phyloP scores from a whole-genome alignment of 2,113 vertebrate species.

The Climacteris rufus region DNA sequence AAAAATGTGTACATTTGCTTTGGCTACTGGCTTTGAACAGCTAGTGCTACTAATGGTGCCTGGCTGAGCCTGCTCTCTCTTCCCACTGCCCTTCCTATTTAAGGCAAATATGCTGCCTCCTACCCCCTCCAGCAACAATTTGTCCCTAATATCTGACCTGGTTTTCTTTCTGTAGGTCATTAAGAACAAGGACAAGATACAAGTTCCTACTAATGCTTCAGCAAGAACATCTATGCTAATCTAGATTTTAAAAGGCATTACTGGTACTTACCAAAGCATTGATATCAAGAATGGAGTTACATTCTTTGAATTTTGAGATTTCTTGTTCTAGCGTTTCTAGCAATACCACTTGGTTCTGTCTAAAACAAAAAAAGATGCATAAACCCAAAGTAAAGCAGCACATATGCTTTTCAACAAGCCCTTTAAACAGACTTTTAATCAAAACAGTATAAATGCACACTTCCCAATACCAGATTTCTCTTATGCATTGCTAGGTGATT shows the following conservation, averaged over 20 bases:
- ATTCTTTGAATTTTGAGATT: slow-evolving; percentile 93
- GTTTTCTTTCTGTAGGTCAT: background rate
- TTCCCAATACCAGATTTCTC: background rate
- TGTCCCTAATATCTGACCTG: background rate
- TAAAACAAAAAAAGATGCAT: slow-evolving; percentile 63
- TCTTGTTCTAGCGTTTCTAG: slow-evolving; percentile 95
- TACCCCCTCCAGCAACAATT: background rate
- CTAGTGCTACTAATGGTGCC: background rate
- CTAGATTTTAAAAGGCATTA: background rate
- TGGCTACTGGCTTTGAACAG: background rate
- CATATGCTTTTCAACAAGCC: background rate
- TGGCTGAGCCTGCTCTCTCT: background rate
- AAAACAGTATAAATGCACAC: background rate
- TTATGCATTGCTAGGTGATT: background rate
- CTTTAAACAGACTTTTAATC: background rate
- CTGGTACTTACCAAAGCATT: slow-evolving; percentile 83
- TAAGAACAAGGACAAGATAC: background rate
- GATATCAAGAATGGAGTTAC: slow-evolving; percentile 87
- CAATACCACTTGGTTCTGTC: slow-evolving; percentile 92
- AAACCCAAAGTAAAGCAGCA: background rate
- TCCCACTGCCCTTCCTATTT: background rate
- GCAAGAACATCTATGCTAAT: background rate
- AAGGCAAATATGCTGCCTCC: background rate
- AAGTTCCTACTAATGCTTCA: background rate
- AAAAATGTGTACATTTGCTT: background rate